Conservation (phyloP, 2,113 vertebrate genomes). For the Lepus americanus region DNA sequence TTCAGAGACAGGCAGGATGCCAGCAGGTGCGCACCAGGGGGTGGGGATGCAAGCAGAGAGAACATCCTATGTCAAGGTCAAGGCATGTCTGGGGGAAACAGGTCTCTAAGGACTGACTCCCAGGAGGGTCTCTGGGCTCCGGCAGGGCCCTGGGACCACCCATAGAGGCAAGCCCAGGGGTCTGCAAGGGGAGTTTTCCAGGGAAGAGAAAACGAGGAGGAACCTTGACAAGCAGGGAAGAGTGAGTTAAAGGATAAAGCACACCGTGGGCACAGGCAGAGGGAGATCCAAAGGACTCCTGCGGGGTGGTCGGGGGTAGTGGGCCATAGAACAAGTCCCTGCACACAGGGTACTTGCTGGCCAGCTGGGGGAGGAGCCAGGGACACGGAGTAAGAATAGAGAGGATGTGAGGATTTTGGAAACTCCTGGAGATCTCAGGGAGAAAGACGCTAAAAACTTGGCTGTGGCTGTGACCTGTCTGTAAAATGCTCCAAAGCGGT, state of each 20-base stretch:
- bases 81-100: background rate
- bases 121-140: background rate
- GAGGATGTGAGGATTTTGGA: slow-evolving; percentile 6
- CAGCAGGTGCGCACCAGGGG: background rate
- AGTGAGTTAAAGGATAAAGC: background rate
- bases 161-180: background rate
- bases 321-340: background rate
- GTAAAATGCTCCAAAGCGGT: slow-evolving; percentile 59
- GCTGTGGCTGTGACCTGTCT: slow-evolving; percentile 3
- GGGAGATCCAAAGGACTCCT: background rate
- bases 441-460: slow-evolving; percentile 43
- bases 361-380: background rate
- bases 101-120: background rate
- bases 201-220: background rate
- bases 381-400: background rate
- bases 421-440: background rate
- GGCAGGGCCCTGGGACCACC: background rate
- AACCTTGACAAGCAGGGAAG: background rate
- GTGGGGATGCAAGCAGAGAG: background rate
- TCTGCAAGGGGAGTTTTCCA: background rate
- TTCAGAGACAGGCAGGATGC: background rate
- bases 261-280: background rate
- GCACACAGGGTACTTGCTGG: background rate
- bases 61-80: background rate
- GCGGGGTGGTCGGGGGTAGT: accelerated